Evolutionary conservation across 2,113 vertebrate genomes (phyloP).

Genomic region (Chinchilla lanigera): DNA sequence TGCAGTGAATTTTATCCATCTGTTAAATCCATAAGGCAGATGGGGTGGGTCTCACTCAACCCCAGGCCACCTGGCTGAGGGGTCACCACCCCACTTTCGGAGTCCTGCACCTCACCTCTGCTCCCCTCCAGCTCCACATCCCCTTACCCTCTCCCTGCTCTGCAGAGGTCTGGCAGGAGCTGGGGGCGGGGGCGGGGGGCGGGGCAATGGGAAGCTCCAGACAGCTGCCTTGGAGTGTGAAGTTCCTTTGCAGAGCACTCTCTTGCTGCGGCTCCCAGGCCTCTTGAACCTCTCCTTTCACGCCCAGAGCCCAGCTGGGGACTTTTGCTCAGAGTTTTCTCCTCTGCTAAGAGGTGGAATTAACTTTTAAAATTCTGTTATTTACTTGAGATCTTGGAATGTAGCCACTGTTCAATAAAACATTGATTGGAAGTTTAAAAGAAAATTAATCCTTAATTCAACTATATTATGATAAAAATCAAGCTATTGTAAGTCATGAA

Average conservation of each 20-base stretch:
- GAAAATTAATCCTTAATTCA: neutral
- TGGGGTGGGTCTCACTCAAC: neutral
- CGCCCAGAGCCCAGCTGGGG: neutral
- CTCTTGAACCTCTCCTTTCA: neutral
- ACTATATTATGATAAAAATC: neutral
- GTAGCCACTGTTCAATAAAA: neutral
- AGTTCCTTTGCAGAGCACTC: neutral
- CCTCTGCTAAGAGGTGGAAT: neutral
- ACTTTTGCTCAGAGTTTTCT: neutral
- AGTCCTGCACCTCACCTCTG: neutral
- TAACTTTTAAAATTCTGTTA: constrained; percentile 19
- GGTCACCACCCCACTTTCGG: accelerated
- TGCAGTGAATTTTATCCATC: neutral
- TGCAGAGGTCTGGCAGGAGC: neutral
- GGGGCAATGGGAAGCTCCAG: neutral
- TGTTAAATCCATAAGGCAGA: neutral
- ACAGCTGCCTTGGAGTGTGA: no score
- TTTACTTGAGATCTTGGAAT: neutral
- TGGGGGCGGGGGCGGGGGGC: no score
- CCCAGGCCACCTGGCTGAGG: neutral
- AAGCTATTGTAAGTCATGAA: neutral
- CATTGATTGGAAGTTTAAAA: neutral
- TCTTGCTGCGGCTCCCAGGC: neutral
- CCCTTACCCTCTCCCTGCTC: neutral
- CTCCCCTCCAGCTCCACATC: neutral